These are phyloP conservation scores for Hormaphis cornu DNA, from an alignment of 1,140 invertebrate species.

Conservation along the genomic window DNA sequence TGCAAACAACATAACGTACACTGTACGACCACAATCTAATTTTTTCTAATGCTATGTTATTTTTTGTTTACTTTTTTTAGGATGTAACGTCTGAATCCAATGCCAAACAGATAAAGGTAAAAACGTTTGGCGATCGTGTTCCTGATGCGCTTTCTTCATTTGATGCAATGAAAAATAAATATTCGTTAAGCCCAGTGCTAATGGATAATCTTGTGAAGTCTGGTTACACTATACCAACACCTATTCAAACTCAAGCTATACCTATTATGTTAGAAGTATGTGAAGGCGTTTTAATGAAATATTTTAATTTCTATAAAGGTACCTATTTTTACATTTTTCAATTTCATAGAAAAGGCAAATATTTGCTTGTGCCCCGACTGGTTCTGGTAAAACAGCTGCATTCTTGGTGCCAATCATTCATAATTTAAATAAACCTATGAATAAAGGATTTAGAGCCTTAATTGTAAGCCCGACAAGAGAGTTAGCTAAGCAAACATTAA, in stretches of 20 bases:
- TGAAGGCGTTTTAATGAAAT: not conserved
- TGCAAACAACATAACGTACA: not conserved
- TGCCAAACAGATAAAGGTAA: slow-evolving; percentile 66
- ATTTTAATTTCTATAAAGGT: slow-evolving; percentile 22
- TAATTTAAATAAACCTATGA: slow-evolving; percentile 49
- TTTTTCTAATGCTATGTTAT: not conserved
- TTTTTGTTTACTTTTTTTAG: slow-evolving; percentile 34
- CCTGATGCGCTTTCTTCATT: slow-evolving; percentile 66
- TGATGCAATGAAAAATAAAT: slow-evolving; percentile 50
- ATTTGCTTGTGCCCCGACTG: slow-evolving; percentile 88
- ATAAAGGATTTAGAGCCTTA: slow-evolving; percentile 67
- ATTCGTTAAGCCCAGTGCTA: slow-evolving; percentile 52
- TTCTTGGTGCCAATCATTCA: slow-evolving; percentile 76
- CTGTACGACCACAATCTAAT: not conserved
- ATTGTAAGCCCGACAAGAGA: slow-evolving; percentile 88
- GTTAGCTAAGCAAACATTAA: slow-evolving; percentile 75
- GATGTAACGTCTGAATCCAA: slow-evolving; percentile 51
- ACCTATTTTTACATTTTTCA: not conserved
- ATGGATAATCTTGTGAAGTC: slow-evolving; percentile 62
- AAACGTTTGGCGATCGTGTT: slow-evolving; percentile 63
- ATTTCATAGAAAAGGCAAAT: slow-evolving; percentile 62
- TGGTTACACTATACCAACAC: slow-evolving; percentile 73
- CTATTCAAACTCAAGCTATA: slow-evolving; percentile 90
- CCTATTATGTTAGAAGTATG: slow-evolving; percentile 71
- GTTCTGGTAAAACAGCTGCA: slow-evolving; percentile 78